These are phyloP conservation scores for Craniophora ligustri DNA, from an alignment of 2,888 invertebrate genomes.

Conservation along the genomic window DNA sequence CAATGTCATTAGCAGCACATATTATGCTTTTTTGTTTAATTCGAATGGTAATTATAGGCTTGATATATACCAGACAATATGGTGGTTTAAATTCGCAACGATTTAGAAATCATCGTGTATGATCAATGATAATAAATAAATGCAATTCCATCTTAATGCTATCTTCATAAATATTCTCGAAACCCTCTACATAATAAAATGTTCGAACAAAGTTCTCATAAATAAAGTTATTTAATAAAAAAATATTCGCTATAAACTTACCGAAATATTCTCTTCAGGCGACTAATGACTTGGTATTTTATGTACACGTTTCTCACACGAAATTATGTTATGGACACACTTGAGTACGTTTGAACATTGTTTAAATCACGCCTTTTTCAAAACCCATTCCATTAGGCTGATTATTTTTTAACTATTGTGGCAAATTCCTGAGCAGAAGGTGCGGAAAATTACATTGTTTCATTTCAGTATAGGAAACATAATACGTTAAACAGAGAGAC, in stretches of 20 bases:
- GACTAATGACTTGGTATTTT: constrained; percentile 87
- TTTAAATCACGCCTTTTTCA: constrained; percentile 45
- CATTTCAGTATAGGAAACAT: not conserved
- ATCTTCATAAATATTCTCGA: not conserved
- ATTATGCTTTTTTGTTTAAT: no score
- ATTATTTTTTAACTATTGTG: constrained; percentile 20
- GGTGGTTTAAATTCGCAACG: no score
- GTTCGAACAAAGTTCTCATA: constrained; percentile 16
- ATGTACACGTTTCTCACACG: constrained; percentile 75
- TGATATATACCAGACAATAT: no score
- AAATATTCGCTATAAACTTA: constrained; percentile 65
- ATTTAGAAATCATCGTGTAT: no score
- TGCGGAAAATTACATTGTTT: constrained; percentile 1
- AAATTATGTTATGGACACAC: constrained; percentile 48
- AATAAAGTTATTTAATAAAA: constrained; percentile 11
- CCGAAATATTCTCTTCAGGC: constrained; percentile 87
- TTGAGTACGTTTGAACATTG: constrained; percentile 42
- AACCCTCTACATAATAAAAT: constrained; percentile 5
- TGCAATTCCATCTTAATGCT: not conserved
- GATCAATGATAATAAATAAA: not conserved
- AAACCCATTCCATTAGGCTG: constrained; percentile 21
- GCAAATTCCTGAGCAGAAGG: constrained; percentile 7
- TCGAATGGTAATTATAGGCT: no score
- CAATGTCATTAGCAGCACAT: no score
- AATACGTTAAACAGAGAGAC: not conserved